These are phyloP conservation scores for Anhinga rufa DNA, from an alignment of 2,113 vertebrate species.

Conservation along the genomic window DNA sequence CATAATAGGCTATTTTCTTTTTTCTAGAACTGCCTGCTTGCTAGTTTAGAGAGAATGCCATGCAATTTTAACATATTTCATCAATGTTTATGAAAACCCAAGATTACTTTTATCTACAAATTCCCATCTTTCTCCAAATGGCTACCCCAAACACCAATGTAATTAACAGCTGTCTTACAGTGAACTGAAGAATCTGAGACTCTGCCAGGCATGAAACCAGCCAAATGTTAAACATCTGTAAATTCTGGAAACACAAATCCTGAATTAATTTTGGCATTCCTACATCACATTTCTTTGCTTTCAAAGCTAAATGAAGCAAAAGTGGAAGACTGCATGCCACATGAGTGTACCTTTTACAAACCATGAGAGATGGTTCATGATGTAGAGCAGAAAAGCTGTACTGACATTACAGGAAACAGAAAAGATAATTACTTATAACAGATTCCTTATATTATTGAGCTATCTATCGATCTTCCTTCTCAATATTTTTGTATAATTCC, in stretches of 20 bases:
- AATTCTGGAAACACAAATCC: neutral
- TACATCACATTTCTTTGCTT: neutral
- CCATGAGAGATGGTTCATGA: neutral
- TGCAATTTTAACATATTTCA: neutral
- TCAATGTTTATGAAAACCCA: neutral
- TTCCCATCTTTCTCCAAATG: neutral
- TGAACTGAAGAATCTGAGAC: slow-evolving; percentile 11
- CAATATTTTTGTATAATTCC: neutral
- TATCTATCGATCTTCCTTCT: neutral
- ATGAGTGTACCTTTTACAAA: neutral
- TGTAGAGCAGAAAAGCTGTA: neutral
- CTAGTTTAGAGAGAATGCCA: neutral
- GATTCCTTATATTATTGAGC: neutral
- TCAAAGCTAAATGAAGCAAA: neutral
- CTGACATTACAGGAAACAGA: neutral
- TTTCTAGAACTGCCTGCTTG: neutral
- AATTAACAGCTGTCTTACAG: neutral
- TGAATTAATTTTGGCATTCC: neutral
- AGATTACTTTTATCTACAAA: neutral
- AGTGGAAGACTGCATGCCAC: neutral
- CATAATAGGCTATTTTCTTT: neutral
- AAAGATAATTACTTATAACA: neutral
- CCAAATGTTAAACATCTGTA: slow-evolving; percentile 22
- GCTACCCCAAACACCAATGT: neutral
- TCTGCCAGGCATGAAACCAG: slow-evolving; percentile 4